A percentile compares a stretch with the other conserved stretches of the same genome.
Evolutionary conservation across 35 echinoderm and acorn worm genomes (phyloP).

Genomic region (Nesometra sesokonis): DNA sequence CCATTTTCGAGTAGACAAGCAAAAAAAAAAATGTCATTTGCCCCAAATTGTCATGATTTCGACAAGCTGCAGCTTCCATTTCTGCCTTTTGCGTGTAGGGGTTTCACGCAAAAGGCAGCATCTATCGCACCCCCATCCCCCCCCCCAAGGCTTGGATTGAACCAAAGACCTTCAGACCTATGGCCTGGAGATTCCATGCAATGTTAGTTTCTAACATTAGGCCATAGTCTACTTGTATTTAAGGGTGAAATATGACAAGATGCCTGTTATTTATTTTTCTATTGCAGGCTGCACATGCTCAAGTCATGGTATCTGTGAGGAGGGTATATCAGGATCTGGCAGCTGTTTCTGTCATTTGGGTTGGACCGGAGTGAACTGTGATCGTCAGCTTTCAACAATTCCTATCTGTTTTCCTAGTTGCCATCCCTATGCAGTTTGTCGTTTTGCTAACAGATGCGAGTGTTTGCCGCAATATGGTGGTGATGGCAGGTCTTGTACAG

Average conservation of each 20-base stretch:
- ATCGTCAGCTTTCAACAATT: not conserved
- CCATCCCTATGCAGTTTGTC: conserved; percentile 44
- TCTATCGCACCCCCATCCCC: no score
- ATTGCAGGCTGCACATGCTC: conserved; percentile 47
- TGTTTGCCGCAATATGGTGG: conserved; percentile 54
- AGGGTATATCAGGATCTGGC: conserved; percentile 22
- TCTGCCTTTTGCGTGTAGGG: no score
- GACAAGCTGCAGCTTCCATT: no score
- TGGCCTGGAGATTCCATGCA: no score
- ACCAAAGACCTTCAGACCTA: not conserved
- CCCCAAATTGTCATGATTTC: no score
- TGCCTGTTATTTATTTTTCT: not conserved
- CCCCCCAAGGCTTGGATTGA: no score
- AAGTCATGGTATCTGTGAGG: conserved; percentile 28
- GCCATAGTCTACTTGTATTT: no score
- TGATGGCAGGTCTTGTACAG: conserved; percentile 36
- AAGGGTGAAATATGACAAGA: no score
- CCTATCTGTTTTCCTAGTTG: conserved; percentile 39
- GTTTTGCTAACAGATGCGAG: conserved; percentile 37
- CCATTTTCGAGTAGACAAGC: no score
- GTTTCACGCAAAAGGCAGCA: no score
- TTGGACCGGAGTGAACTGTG: conserved; percentile 20
- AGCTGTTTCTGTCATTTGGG: conserved; percentile 37
- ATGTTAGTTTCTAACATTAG: no score
- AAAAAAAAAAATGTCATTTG: no score